Evolutionary conservation across 2,113 vertebrate species (phyloP), one percentile per base, ranked within the genome.

Genomic region (Stegastes partitus): DNA sequence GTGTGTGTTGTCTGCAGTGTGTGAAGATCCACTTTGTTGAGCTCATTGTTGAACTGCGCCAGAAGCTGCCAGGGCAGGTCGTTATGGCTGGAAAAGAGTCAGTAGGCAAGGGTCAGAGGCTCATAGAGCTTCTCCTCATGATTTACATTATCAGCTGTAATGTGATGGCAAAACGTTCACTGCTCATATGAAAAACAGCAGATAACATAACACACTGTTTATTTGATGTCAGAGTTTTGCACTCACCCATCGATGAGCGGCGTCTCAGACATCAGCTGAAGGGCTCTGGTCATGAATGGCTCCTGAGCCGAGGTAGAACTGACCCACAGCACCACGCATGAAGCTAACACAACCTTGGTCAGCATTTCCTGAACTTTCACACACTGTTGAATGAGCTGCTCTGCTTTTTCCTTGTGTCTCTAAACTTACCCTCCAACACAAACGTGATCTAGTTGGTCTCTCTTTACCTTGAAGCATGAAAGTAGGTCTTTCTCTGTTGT

Each of bases 41-140:
- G 92, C 84, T 92, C 89, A 61, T 98, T 98, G 89, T 98, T 96
- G 91, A 96, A 98, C 42, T 2, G 59, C 0, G 0, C 4, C 58
- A 95, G 95, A 77, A 99, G 72, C 84, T 97, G 95, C 97, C 97
- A 99, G 16, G 98, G 97, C 15, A 99, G 91, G 79, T 99, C 97
- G 0, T 99, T 99, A 91, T 99, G 98, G 64, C 98, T 99, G 31
- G 7, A 34, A 21, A 55, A 19, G 39, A 55, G 19, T 1, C 76
- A 19, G 86, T 19, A 62, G 11, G 31, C 2, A 59, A 71, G 37
- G 1, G 8, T 57, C 3, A 68, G 0, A 68, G 16, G 11, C 1
- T 21, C 9, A 59, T 3, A 61, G 8, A 9, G 31, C 31, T 9
- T 34, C 2, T 34, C 31, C 31, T 34, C 31, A 34, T 34, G 26